Percentiles rank a stretch among this genome's conserved stretches.
Conservation (phyloP, 1,140 invertebrate genomes). For the Maconellicoccus hirsutus region DNA sequence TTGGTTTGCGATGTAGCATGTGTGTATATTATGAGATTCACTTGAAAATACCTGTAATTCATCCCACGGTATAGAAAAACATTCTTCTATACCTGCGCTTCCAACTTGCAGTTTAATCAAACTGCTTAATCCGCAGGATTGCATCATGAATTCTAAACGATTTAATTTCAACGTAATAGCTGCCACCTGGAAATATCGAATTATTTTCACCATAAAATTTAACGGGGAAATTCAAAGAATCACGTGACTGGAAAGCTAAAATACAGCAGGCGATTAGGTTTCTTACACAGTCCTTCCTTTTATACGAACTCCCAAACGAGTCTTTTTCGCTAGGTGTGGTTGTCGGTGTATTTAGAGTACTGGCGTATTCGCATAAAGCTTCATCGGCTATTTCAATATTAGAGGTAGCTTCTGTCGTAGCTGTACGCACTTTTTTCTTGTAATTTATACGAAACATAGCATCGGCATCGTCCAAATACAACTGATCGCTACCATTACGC, state of each 20-base stretch:
- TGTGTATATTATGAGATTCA: conserved; percentile 13
- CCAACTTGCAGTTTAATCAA: conserved; percentile 62
- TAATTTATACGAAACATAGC: conserved; percentile 13
- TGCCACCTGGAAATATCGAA: conserved; percentile 49
- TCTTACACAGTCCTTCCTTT: conserved; percentile 59
- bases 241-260: background rate
- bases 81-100: conserved; percentile 65
- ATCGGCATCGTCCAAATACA: conserved; percentile 17
- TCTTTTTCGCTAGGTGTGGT: conserved; percentile 70
- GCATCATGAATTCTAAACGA: conserved; percentile 68
- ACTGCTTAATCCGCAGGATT: conserved; percentile 61
- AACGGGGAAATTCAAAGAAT: background rate
- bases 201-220: background rate
- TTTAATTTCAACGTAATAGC: conserved; percentile 69
- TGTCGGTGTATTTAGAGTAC: conserved; percentile 37
- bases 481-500: conserved; percentile 3
- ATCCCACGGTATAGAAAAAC: conserved; percentile 77
- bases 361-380: conserved; percentile 59
- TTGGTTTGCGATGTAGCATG: background rate
- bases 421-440: background rate
- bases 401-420: background rate
- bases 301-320: conserved; percentile 64
- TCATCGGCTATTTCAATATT: conserved; percentile 70
- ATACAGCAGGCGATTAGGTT: background rate
- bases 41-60: conserved; percentile 69